These are phyloP conservation scores for Enteromius argenteus DNA, from an alignment of 2,797 vertebrate genomes.

Conservation along the genomic window DNA sequence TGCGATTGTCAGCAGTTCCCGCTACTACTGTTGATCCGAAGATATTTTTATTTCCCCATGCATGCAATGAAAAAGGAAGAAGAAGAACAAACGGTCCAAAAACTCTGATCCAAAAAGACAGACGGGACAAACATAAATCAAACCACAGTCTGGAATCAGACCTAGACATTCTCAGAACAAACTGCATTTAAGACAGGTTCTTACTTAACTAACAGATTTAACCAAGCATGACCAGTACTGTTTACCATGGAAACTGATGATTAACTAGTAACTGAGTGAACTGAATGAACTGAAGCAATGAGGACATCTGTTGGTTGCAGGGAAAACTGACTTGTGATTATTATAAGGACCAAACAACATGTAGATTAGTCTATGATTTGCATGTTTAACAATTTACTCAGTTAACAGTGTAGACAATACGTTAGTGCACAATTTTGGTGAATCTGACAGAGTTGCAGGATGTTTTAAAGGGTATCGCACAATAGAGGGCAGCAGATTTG, in stretches of 20 bases:
- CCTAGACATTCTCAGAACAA: background rate
- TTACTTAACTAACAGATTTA: background rate
- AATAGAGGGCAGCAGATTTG: too few relatives aligned
- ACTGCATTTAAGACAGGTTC: background rate
- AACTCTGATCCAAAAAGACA: background rate
- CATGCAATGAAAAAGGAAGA: background rate
- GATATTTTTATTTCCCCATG: background rate
- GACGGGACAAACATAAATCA: background rate
- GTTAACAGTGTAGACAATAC: background rate
- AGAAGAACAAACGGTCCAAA: background rate
- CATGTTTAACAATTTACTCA: background rate
- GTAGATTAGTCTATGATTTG: background rate
- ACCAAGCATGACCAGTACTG: background rate
- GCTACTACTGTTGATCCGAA: background rate
- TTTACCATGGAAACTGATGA: background rate
- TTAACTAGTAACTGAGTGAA: background rate
- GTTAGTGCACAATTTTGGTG: background rate
- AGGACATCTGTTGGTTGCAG: slow-evolving; percentile 12
- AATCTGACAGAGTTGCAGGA: background rate
- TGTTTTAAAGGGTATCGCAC: background rate
- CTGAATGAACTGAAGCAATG: background rate
- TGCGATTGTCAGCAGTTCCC: background rate
- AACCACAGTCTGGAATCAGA: background rate
- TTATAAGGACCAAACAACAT: background rate
- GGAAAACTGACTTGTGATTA: background rate